Evolutionary conservation across 92 coral and sea anemone genomes (phyloP).

Genomic region (Epizoanthus ramosus): DNA sequence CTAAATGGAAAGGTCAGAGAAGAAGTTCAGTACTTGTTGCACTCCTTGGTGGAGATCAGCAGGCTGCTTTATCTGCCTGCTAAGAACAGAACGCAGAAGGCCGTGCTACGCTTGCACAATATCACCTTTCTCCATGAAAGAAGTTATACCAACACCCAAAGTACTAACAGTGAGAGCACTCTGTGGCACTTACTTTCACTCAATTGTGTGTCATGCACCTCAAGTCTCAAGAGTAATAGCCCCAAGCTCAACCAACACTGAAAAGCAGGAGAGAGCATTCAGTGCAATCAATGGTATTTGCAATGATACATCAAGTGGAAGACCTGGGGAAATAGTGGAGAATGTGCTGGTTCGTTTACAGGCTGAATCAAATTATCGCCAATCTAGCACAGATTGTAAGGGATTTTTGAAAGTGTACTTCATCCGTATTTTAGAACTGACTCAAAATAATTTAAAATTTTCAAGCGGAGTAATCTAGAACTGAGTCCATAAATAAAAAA

Average conservation of each 20-base stretch:
- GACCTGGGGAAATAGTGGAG: constrained; percentile 39
- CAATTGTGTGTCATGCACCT: constrained; percentile 44
- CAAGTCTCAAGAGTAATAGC: constrained; percentile 20
- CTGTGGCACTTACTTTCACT: constrained; percentile 57
- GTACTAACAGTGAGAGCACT: constrained; percentile 39
- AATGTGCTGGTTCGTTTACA: constrained; percentile 36
- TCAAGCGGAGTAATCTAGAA: no score
- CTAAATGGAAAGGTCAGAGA: constrained; percentile 14
- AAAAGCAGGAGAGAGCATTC: constrained; percentile 41
- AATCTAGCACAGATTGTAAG: no score
- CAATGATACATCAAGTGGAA: constrained; percentile 30
- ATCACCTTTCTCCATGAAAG: constrained; percentile 32
- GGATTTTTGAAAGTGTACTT: no score
- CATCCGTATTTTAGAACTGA: no score
- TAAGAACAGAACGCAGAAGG: constrained; percentile 17
- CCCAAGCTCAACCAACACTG: constrained; percentile 32
- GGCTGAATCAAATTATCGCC: constrained; percentile 39
- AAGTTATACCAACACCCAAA: constrained; percentile 24
- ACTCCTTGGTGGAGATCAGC: constrained; percentile 42
- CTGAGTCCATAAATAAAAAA: no score
- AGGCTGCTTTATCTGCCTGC: constrained; percentile 37
- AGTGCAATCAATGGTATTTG: constrained; percentile 32
- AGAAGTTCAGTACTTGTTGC: constrained; percentile 26
- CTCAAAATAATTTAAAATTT: no score
- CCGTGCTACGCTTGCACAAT: constrained; percentile 34